Evolutionary conservation across 1,140 invertebrate genomes (phyloP), one percentile per base, ranked within the genome.

Genomic region (Planococcus citri): DNA sequence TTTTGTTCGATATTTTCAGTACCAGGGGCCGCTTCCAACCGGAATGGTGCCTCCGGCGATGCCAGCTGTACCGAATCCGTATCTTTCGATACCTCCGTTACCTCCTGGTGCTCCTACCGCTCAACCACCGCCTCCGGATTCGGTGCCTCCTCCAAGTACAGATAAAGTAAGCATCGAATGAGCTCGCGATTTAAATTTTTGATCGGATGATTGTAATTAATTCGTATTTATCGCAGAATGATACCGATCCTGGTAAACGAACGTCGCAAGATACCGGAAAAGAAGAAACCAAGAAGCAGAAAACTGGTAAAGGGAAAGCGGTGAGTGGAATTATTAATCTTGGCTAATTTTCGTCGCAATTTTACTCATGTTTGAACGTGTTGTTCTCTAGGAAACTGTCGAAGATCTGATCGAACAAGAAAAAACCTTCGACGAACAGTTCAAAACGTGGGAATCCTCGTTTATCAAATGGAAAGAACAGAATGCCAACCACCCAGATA

Each of bases 401-500:
- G 79, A 81, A 71, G 81, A 82, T 73, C 75, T 85, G 25, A 81
- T 84, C 6, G 85, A 89, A 75, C 67, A 71, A 37, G 88, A 91
- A 76, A 87, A 85, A 76, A 84, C 84, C 60, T 92, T 93, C 79
- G 89, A 91, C 75, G 84, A 85, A 69, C 85, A 91, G 75, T 92
- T 93, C 75, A 83, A 86, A 75, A 86, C 89, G 74, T 93, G 90
- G 90, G 90, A 93, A 78, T 83, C 87, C 72, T 86, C 91, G 74
- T 91, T 92, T 76, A 86, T 89, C 73, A 87, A 87, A 73, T 93
- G 90, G 90, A 90, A 89, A 77, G 82, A 85, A 71, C 87, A 90
- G 75, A 92, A 92, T 80, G 85, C 85, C 22, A 89, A 89, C 78
- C 90, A 93, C 82, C 90, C 90, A 17, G 89, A 92, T 75, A 90